Conservation (phyloP, 2,888 invertebrate genomes). For the Cheilosia variabilis region DNA sequence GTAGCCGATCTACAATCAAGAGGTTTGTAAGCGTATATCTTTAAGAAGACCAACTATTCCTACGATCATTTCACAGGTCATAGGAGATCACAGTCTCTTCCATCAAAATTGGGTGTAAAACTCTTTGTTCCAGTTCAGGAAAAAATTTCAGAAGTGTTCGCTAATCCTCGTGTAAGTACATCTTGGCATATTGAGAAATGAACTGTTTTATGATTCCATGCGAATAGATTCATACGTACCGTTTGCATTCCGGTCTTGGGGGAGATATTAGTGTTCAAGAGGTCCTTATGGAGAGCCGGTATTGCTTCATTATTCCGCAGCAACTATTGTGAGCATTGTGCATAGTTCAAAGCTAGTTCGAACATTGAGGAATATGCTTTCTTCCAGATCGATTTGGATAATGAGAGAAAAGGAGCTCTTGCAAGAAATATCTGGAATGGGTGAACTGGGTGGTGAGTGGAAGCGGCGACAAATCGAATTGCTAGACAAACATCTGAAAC, state of each 20-base stretch:
- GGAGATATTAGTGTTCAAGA: constrained; percentile 97
- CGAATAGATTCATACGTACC: constrained; percentile 87
- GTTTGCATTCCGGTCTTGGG: constrained; percentile 95
- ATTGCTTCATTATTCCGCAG: constrained; percentile 93
- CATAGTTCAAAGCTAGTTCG: too few relatives aligned
- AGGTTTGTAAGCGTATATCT: constrained; percentile 56
- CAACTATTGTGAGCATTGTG: constrained; percentile 90
- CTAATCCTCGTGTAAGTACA: constrained; percentile 86
- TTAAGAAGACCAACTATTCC: neutral
- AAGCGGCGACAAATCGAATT: constrained; percentile 91
- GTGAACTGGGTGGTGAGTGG: constrained; percentile 93
- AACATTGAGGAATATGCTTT: neutral
- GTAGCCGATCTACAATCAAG: constrained; percentile 80
- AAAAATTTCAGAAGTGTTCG: constrained; percentile 88
- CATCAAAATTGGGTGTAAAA: constrained; percentile 91
- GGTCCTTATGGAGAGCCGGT: constrained; percentile 94
- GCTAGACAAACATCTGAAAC: constrained; percentile 91
- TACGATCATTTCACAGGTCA: constrained; percentile 82
- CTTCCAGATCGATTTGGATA: constrained; percentile 92
- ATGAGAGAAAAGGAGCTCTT: constrained; percentile 94
- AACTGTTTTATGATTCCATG: neutral
- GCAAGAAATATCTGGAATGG: constrained; percentile 94
- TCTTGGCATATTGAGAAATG: too few relatives aligned
- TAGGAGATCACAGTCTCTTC: constrained; percentile 92
- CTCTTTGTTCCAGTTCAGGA: constrained; percentile 92